Conservation (phyloP, 2,888 invertebrate genomes). For the Oconnorella tubifera region DNA sequence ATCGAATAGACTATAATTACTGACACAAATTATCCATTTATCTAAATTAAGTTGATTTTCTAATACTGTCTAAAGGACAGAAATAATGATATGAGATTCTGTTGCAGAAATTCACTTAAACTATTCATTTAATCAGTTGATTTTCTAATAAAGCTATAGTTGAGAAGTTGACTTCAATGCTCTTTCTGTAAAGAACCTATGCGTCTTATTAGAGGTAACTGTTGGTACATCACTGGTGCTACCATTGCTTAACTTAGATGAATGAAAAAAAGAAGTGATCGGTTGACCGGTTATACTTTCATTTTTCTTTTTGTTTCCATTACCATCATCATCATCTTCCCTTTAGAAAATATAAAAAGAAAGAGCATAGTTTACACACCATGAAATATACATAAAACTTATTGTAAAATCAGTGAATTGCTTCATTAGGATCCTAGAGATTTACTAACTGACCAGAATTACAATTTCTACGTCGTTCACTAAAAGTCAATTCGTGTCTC, state of each 20-base stretch:
- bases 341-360: conserved; percentile 13
- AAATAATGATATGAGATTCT: too few species aligned
- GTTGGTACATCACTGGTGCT: not conserved
- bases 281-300: conserved; percentile 16
- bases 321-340: conserved; percentile 30
- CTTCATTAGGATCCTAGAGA: not conserved
- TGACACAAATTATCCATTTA: too few species aligned
- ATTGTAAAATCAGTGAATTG: not conserved
- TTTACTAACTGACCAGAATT: too few species aligned
- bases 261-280: conserved; percentile 11
- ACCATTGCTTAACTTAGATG: too few species aligned
- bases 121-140: too few species aligned
- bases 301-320: conserved; percentile 8
- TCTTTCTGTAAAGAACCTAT: conserved; percentile 24
- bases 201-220: not conserved
- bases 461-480: too few species aligned
- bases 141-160: too few species aligned
- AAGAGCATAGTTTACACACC: not conserved
- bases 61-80: too few species aligned
- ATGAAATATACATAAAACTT: not conserved
- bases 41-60: too few species aligned
- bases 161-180: conserved; percentile 9
- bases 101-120: too few species aligned
- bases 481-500: too few species aligned
- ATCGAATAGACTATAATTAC: too few species aligned